These are phyloP conservation scores for Teleiodes luculella DNA, from an alignment of 2,888 invertebrate genomes.

Conservation along the genomic window DNA sequence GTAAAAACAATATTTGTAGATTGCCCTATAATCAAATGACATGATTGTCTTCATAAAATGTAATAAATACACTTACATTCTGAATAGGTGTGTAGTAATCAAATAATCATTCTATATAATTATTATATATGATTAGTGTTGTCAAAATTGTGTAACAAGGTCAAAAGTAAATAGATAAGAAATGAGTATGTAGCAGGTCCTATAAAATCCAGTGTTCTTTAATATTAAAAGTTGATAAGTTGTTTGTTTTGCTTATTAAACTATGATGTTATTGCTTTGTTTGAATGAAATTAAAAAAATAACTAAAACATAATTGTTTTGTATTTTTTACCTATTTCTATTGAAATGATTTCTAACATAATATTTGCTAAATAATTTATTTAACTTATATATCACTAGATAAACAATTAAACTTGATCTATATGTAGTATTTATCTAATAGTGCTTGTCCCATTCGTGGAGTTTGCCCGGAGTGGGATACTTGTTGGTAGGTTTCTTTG, in stretches of 20 bases:
- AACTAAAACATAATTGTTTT: neutral
- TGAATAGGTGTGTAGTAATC: too few species aligned
- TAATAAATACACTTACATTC: too few species aligned
- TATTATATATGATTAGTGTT: too few species aligned
- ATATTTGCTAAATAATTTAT: conserved; percentile 7
- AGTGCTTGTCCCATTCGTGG: conserved; percentile 78
- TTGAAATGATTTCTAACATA: neutral
- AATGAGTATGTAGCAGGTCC: neutral
- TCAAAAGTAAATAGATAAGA: neutral
- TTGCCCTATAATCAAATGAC: too few species aligned
- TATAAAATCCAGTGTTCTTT: neutral
- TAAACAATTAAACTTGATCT: conserved; percentile 23
- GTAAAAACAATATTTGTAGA: too few species aligned
- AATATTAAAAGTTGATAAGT: neutral
- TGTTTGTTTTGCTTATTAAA: conserved; percentile 14
- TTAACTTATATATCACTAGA: conserved; percentile 16
- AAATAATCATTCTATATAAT: too few species aligned
- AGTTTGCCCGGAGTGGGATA: conserved; percentile 78
- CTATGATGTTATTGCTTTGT: conserved; percentile 12
- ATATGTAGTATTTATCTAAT: conserved; percentile 29
- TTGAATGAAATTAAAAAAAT: conserved; percentile 27
- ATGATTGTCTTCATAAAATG: too few species aligned
- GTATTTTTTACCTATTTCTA: neutral
- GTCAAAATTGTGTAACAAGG: too few species aligned
- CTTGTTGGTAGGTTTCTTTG: conserved; percentile 48